These are phyloP conservation scores for Acrocephalus arundinaceus DNA, from an alignment of 2,113 vertebrate genomes.

Conservation along the genomic window DNA sequence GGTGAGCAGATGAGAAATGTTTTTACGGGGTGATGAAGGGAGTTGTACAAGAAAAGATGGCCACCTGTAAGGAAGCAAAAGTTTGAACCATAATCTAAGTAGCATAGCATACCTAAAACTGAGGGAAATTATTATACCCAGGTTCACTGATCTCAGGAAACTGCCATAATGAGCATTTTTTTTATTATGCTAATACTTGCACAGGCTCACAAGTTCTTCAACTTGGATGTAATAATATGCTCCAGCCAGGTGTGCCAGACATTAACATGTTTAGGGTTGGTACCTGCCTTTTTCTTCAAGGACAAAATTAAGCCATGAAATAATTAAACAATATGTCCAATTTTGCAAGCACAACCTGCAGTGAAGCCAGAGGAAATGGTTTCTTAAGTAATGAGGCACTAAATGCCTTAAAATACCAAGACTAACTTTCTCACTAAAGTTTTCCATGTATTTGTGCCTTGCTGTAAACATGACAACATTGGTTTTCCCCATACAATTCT, in stretches of 20 bases:
- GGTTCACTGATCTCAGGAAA: not conserved
- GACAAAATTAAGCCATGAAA: not conserved
- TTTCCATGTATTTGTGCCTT: not conserved
- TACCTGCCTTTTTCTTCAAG: not conserved
- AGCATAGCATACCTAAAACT: not conserved
- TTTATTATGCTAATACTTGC: not conserved
- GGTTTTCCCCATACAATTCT: not conserved
- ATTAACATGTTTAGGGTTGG: not conserved
- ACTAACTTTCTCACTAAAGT: not conserved
- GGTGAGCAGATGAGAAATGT: not conserved
- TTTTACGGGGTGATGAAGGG: not conserved
- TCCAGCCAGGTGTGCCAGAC: not conserved
- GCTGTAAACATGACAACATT: not conserved
- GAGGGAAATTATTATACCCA: not conserved
- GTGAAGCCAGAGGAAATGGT: not conserved
- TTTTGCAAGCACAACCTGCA: not conserved
- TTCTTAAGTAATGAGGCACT: not conserved
- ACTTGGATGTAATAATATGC: fast-evolving
- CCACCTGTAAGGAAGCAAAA: not conserved
- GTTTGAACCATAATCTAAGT: not conserved
- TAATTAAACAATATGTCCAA: not conserved
- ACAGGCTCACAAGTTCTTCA: not conserved
- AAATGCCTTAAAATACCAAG: not conserved
- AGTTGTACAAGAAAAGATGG: not conserved
- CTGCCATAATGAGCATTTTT: not conserved